Base-by-base conservation (phyloP, 2,797 vertebrate species). In the Mergus octosetaceus region DNA sequence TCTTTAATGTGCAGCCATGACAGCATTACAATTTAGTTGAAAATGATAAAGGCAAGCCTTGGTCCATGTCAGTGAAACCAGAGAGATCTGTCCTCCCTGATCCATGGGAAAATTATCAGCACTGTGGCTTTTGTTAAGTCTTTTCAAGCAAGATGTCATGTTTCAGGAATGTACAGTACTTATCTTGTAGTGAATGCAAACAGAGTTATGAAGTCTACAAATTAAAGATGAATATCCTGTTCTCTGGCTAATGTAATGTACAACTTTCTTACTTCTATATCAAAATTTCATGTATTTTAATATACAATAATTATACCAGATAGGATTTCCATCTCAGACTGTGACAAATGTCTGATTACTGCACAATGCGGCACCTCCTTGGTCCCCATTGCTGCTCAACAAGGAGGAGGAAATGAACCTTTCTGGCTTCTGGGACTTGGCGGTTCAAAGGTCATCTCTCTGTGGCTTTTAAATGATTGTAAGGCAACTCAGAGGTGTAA, bases 261-360 rank as follows among this genome's bases (percentile, higher is more conserved):
- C 68, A 96, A 71, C 47, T 77, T 96, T 96, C 94, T 95, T 79
- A 94, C 83, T 97, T 95, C 93, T 80, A 76, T 96, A 96, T 96
- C 96, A 97, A 97, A 96, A 95, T 86, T 91, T 93, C 72, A 88
- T 97, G 97, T 98, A 95, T 97, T 98, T 98, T 97, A 97, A 97
- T 94, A 95, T 89, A 90, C 87, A 90, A 90, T 97, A 96, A 97
- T 98, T 96, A 94, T 77, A 95, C 76, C 80, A 87, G 91, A 91
- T 95, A 95, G 71, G 87, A 96, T 97, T 97, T 95, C 96, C 94
- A 94, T 94, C 92, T 91, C 76, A 64, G 78, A 87, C 60, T 0
- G 12, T 92, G 95, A 96, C 95, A 93, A 94, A 94, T 90, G 62
- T 95, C 94, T 94, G 58, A 76, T 38, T 87, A 81, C 73, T 85